These are phyloP conservation scores for Listrodromus nycthemerus DNA, from an alignment of 2,888 invertebrate genomes.

Conservation along the genomic window DNA sequence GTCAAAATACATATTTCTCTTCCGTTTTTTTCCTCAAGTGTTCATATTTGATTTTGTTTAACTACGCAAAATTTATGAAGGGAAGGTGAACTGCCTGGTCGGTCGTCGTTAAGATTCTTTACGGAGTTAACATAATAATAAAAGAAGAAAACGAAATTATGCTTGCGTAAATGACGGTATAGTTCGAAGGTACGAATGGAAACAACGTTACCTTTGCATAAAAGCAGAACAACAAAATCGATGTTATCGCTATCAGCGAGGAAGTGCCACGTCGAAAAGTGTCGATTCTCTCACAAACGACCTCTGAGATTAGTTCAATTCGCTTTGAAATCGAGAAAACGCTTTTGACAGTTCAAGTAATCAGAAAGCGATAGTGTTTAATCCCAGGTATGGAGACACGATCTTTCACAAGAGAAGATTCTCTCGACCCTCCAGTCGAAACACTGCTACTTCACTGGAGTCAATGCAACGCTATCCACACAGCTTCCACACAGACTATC, in stretches of 20 bases:
- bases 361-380: neutral
- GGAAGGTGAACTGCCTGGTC: neutral
- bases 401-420: neutral
- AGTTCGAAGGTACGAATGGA: neutral
- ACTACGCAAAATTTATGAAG: neutral
- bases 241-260: constrained; percentile 13
- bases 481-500: neutral
- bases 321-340: neutral
- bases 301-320: neutral
- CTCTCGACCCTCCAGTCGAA: neutral
- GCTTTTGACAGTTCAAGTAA: neutral
- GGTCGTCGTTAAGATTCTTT: constrained; percentile 4
- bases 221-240: neutral
- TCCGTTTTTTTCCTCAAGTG: neutral
- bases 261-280: neutral
- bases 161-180: neutral
- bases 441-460: neutral
- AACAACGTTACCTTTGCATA: neutral
- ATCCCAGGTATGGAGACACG: neutral
- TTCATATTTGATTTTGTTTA: neutral
- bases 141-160: neutral
- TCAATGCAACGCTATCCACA: constrained; percentile 6
- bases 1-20: neutral
- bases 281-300: neutral
- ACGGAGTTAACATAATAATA: neutral